Percentiles rank a stretch among this genome's conserved stretches.
phyloP scores from a whole-genome alignment of 2,888 invertebrate genomes.

The Melanchra persicariae region DNA sequence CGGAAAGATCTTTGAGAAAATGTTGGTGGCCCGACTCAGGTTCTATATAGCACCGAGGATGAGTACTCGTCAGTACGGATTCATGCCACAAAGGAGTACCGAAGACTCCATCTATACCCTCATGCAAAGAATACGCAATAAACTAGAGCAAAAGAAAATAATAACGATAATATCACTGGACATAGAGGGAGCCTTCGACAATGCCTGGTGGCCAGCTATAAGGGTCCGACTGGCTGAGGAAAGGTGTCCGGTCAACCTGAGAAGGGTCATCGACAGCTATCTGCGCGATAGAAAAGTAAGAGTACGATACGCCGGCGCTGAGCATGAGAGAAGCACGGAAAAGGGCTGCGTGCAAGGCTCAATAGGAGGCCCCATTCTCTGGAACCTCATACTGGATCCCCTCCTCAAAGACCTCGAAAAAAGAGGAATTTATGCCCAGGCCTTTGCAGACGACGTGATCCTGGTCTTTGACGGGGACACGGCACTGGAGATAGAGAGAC shows the following conservation, averaged over 20 bases:
- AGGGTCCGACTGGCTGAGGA: slow-evolving; percentile 4
- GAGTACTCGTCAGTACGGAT: too few species aligned
- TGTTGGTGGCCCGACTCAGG: background rate
- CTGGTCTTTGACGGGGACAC: slow-evolving; percentile 10
- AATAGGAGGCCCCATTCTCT: slow-evolving; percentile 11
- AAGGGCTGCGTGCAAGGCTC: background rate
- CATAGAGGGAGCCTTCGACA: slow-evolving; percentile 22
- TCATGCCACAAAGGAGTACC: background rate
- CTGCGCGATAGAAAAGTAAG: slow-evolving; percentile 21
- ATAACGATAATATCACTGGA: background rate
- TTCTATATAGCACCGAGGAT: background rate
- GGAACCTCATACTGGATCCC: background rate
- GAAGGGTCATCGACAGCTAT: slow-evolving; percentile 5
- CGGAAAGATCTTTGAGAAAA: background rate
- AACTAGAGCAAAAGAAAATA: background rate
- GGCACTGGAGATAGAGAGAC: background rate
- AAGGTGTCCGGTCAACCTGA: background rate
- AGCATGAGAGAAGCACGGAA: background rate
- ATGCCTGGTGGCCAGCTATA: slow-evolving; percentile 29
- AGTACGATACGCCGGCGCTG: slow-evolving; percentile 13
- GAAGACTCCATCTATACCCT: slow-evolving; percentile 7
- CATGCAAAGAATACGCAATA: background rate
- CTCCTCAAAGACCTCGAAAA: background rate
- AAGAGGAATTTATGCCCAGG: background rate
- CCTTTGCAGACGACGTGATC: slow-evolving; percentile 17